Conservation (phyloP, 2,888 invertebrate species). For the Machimus atricapillus region DNA sequence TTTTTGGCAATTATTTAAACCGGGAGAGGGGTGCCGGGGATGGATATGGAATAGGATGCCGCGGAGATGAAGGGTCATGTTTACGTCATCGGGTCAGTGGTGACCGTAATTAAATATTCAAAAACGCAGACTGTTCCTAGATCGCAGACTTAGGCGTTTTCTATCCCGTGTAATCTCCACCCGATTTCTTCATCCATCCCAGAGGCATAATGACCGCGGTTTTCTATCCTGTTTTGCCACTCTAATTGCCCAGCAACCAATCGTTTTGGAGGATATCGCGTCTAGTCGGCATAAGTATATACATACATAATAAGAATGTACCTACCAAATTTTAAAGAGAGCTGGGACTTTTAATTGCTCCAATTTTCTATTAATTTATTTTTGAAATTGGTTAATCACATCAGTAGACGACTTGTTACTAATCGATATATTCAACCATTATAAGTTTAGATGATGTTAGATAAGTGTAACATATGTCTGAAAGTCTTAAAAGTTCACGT, state of each 20-base stretch:
- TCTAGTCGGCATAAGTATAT: neutral
- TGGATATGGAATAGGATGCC: neutral
- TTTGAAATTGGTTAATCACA: too few relatives aligned
- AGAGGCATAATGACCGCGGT: neutral
- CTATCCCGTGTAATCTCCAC: neutral
- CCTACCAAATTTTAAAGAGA: too few relatives aligned
- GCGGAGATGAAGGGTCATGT: neutral
- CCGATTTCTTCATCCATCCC: neutral
- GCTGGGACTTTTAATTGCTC: too few relatives aligned
- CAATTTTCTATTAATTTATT: too few relatives aligned
- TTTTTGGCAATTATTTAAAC: neutral
- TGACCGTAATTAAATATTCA: conserved; percentile 12
- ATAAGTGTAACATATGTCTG: too few relatives aligned
- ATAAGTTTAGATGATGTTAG: too few relatives aligned
- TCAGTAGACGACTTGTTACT: too few relatives aligned
- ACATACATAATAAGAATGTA: neutral
- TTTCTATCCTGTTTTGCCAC: neutral
- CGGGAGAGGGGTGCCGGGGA: neutral
- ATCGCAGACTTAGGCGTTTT: neutral
- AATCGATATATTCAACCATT: too few relatives aligned
- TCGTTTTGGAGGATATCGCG: neutral
- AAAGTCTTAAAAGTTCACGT: too few relatives aligned
- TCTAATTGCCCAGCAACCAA: neutral
- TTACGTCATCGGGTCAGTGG: neutral
- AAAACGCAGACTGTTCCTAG: neutral